Base-by-base conservation (phyloP, 2,797 vertebrate species). In the Gobionotothen gibberifrons region DNA sequence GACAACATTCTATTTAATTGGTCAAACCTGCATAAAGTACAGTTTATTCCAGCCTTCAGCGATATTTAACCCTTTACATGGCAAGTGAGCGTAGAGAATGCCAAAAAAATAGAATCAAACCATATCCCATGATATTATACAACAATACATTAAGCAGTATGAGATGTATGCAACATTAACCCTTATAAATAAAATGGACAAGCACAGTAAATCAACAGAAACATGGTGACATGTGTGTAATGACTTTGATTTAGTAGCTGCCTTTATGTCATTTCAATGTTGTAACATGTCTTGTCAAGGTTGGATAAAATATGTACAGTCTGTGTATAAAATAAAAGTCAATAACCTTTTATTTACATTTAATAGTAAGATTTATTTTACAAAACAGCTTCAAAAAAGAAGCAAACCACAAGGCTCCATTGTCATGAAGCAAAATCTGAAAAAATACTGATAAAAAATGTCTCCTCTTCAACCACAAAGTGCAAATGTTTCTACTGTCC, bases 321-420 rank as follows among this genome's bases (percentile, higher is more conserved):
- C 2, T 40, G 9, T 43, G 17, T 52, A 47, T 22, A 21, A 53
- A 14, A 19, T 26, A 54, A 52, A 62, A 59, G n/a, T 14, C 1
- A 3, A 57, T 3, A 43, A 21, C 3, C 36, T 55, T 66, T 73
- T 5, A 48, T 42, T 46, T 9, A 66, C 62, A 16, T 42, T 55
- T 10, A 72, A 74, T 75, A 62, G 69, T 29, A 54, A 16, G 4
- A 58, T 17, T 47, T 69, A 36, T 36, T 73, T 72, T 22, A 74
- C 47, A 77, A 32, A 77, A 13, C 82, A 86, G 95, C 96, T 97
- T 95, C 96, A 93, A 94, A 95, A 36, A 94, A 91, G 96, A 96
- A 97, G 96, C 96, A 92, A 88, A 91, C 74, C 79, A 69, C 62
- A 43, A 64, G 82, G 95, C 96, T 98, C 95, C 96, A 97, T 12